Evolutionary conservation across 2,113 vertebrate species (phyloP).

Genomic region (Corythaeola cristata): DNA sequence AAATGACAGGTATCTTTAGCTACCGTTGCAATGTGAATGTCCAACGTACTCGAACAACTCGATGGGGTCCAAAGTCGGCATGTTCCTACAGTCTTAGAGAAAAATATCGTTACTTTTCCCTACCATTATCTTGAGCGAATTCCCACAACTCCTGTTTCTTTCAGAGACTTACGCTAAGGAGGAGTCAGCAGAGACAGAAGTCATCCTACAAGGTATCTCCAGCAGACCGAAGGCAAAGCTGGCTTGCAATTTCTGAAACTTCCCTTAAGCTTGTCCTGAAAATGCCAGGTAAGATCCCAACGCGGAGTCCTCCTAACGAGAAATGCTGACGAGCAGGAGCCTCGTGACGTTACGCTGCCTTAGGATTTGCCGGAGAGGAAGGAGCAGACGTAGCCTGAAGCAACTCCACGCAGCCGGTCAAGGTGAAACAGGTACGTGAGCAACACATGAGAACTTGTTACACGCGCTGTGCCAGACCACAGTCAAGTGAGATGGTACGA

Average conservation of each 20-base stretch:
- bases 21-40: not conserved
- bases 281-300: not conserved
- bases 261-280: not conserved
- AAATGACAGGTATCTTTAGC: not conserved
- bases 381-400: not conserved
- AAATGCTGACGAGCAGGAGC: not conserved
- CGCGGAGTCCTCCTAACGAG: not conserved
- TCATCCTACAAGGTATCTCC: not conserved
- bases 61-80: rapidly evolving
- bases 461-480: not conserved
- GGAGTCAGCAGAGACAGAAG: not conserved
- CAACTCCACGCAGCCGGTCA: rapidly evolving
- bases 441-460: rapidly evolving
- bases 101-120: not conserved
- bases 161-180: not conserved
- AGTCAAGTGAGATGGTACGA: not conserved
- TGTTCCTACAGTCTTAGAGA: not conserved
- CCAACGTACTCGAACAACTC: not conserved
- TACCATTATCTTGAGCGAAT: not conserved
- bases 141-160: not conserved
- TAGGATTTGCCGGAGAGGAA: not conserved
- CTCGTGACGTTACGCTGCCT: not conserved
- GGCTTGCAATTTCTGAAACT: not conserved
- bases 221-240: not conserved
- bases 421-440: rapidly evolving